Evolutionary conservation across 2,888 invertebrate species (phyloP), one percentile per base, ranked within the genome.

Genomic region (Plagodis dolabraria): DNA sequence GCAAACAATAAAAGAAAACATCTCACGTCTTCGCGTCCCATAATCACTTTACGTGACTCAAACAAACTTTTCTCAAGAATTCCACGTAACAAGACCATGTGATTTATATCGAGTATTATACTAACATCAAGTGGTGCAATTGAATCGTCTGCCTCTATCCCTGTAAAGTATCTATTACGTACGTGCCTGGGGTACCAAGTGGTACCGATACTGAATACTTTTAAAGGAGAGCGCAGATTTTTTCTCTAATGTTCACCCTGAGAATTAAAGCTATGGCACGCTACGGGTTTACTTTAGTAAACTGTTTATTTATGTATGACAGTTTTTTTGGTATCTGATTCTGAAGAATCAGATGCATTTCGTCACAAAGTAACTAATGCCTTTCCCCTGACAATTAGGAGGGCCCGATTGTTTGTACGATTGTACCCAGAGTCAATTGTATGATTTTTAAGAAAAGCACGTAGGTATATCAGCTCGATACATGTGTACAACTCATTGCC

Each of bases 141-240:
- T 83, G 85, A 85, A 86, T 82, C 83, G 82, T 75, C 81, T 74
- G 67, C 70, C 72, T 73, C 80, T 78, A 83, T 82, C 77, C 82
- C 72, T 68, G 74, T 72, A 79, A 83, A 85, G 85, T 84, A 84
- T 83, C 86, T 86, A 86, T 85, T 85, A 82, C 74, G 59, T 77
- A 85, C 86, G 86, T 86, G 86, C 69, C 66, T 59, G 53, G 81
- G 48, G 69, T 83, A 76, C 75, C 8, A 48, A 65, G 46, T 49
- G 4, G 45, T 12, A 54, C 2, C 50, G 70, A 72, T 12, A 54
- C 0, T 43, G 70, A 72, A 76, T 79, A 76, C 77, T 78, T 76
- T 47, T 51, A 44, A 33, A 12, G 47, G 12, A 52, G 12, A 34
- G 42, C 43, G 35, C 43, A 5, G 48, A 53, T 58, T 57, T 69